These are phyloP conservation scores for Agrotis exclamationis DNA, from an alignment of 2,888 invertebrate species.

Conservation along the genomic window DNA sequence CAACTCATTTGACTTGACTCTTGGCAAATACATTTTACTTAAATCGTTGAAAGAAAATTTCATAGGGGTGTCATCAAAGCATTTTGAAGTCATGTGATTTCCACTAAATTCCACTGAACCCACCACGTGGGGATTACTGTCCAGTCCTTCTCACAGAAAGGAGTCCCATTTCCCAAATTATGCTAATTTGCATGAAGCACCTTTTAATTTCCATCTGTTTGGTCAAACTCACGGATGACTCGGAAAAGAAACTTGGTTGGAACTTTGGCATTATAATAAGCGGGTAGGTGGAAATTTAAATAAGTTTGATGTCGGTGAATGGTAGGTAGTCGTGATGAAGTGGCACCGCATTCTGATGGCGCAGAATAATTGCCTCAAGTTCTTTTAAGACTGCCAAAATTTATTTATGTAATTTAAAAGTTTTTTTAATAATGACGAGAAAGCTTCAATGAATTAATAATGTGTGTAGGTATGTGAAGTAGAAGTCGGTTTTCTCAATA, in stretches of 20 bases:
- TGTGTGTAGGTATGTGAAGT: background rate
- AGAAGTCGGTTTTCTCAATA: background rate
- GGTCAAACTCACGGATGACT: slow-evolving; percentile 23
- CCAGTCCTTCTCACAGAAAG: too few relatives aligned
- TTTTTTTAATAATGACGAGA: background rate
- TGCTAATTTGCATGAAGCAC: slow-evolving; percentile 36
- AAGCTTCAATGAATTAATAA: background rate
- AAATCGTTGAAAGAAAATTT: too few relatives aligned
- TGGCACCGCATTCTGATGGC: slow-evolving; percentile 28
- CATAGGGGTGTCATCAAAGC: too few relatives aligned
- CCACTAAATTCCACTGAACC: too few relatives aligned
- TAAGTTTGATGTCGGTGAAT: slow-evolving; percentile 27
- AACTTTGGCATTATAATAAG: slow-evolving; percentile 51
- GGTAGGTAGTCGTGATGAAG: slow-evolving; percentile 43
- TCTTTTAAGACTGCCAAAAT: background rate
- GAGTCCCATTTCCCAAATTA: background rate
- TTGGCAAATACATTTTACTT: too few relatives aligned
- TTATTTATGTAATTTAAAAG: background rate
- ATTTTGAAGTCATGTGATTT: too few relatives aligned
- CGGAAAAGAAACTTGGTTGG: slow-evolving; percentile 27
- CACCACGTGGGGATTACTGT: too few relatives aligned
- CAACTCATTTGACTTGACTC: too few relatives aligned
- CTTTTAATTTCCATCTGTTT: slow-evolving; percentile 50
- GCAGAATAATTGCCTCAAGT: slow-evolving; percentile 23
- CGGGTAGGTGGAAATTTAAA: slow-evolving; percentile 30